A percentile compares a stretch with the other conserved stretches of the same genome.
phyloP scores from a whole-genome alignment of 2,113 vertebrate species.

The Ardeotis arabs region DNA sequence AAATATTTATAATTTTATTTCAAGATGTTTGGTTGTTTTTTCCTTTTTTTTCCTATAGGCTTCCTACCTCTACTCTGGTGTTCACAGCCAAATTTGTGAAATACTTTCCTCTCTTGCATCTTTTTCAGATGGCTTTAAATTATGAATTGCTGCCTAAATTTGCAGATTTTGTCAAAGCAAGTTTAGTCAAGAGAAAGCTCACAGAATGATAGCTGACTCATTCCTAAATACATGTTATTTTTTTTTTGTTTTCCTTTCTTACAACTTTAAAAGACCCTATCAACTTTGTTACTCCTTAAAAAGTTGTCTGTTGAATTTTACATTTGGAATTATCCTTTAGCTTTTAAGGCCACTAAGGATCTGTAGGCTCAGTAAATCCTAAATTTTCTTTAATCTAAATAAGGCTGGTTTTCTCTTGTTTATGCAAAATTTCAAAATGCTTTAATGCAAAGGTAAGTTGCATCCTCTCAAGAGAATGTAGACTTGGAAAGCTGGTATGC shows the following conservation, averaged over 20 bases:
- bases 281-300: neutral
- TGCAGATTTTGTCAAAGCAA: neutral
- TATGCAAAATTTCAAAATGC: neutral
- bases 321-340: neutral
- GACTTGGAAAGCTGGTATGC: neutral
- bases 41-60: neutral
- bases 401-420: neutral
- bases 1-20: neutral
- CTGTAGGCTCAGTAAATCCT: neutral
- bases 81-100: neutral
- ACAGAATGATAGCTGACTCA: neutral
- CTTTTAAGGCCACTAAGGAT: neutral
- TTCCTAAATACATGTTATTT: neutral
- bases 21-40: neutral
- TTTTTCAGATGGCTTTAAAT: neutral
- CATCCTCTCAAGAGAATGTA: neutral
- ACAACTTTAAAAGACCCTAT: neutral
- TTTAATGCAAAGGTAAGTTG: neutral
- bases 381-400: neutral
- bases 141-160: neutral
- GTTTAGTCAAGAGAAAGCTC: slow-evolving; percentile 9
- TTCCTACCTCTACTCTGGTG: neutral
- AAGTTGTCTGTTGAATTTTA: neutral
- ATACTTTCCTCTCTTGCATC: neutral
- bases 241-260: neutral